These are phyloP conservation scores for Acrocephalus arundinaceus DNA, from an alignment of 2,113 vertebrate genomes.

Conservation along the genomic window DNA sequence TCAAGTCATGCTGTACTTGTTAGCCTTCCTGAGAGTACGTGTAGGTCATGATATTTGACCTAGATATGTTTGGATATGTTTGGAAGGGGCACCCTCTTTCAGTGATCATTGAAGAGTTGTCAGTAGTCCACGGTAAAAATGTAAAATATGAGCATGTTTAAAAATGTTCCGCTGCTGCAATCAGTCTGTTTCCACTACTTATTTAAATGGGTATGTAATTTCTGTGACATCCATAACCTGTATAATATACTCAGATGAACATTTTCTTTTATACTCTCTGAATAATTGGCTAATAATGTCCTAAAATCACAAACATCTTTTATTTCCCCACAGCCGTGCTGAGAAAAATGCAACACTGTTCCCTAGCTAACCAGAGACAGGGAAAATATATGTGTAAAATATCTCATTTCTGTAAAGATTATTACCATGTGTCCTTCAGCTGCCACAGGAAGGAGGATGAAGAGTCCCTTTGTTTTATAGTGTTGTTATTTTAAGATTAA, in stretches of 20 bases:
- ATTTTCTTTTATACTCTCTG: background rate
- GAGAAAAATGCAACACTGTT: background rate
- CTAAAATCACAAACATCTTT: background rate
- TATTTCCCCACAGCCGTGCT: background rate
- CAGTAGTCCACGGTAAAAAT: background rate
- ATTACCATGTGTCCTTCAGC: background rate
- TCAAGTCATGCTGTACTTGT: background rate
- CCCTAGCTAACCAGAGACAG: background rate
- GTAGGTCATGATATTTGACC: background rate
- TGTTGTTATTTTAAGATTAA: background rate
- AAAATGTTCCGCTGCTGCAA: background rate
- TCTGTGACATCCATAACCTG: background rate
- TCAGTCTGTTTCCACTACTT: background rate
- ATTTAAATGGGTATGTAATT: background rate
- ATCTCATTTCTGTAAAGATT: background rate
- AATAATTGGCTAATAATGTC: background rate
- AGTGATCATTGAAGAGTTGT: background rate
- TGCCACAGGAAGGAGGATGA: background rate
- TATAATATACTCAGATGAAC: background rate
- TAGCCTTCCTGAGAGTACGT: background rate
- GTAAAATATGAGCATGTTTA: accelerated
- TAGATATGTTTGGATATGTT: background rate
- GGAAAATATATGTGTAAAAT: background rate
- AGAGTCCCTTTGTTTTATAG: background rate
- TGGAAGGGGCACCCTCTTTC: background rate